Conservation (phyloP, 2,888 invertebrate species). For the Poecilus cupreus region DNA sequence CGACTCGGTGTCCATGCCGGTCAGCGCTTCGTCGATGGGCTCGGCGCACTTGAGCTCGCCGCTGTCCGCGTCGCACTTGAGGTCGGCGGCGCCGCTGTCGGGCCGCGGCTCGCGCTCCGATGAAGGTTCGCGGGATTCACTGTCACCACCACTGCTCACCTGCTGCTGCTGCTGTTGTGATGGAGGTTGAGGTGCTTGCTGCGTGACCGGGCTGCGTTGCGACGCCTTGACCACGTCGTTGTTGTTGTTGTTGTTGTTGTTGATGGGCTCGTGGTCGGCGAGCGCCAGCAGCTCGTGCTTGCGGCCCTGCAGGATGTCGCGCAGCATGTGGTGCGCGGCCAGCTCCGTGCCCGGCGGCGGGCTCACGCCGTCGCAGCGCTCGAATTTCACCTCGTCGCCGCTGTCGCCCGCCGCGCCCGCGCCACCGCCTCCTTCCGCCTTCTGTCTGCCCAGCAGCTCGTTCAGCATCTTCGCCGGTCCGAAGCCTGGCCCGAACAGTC, state of each 20-base stretch:
- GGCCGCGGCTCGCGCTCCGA: slow-evolving; percentile 64
- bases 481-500: slow-evolving; percentile 89
- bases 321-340: slow-evolving; percentile 87
- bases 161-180: slow-evolving; percentile 74
- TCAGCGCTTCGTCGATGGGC: slow-evolving; percentile 78
- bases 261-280: slow-evolving; percentile 77
- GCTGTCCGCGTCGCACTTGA: slow-evolving; percentile 77
- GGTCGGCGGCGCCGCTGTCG: slow-evolving; percentile 64
- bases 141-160: slow-evolving; percentile 68
- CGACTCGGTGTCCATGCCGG: slow-evolving; percentile 79
- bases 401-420: slow-evolving; percentile 66
- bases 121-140: slow-evolving; percentile 43
- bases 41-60: slow-evolving; percentile 75
- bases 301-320: slow-evolving; percentile 92
- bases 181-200: slow-evolving; percentile 72
- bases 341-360: slow-evolving; percentile 76
- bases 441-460: slow-evolving; percentile 88
- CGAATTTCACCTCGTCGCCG: slow-evolving; percentile 72
- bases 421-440: slow-evolving; percentile 74
- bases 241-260: slow-evolving; percentile 77
- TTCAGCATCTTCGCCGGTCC: slow-evolving; percentile 94
- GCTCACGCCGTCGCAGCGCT: slow-evolving; percentile 74
- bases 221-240: slow-evolving; percentile 75
- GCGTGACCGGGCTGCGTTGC: slow-evolving; percentile 66
- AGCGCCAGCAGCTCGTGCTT: slow-evolving; percentile 87